Evolutionary conservation across 2,113 vertebrate genomes (phyloP).

Genomic region (Lepus timidus): DNA sequence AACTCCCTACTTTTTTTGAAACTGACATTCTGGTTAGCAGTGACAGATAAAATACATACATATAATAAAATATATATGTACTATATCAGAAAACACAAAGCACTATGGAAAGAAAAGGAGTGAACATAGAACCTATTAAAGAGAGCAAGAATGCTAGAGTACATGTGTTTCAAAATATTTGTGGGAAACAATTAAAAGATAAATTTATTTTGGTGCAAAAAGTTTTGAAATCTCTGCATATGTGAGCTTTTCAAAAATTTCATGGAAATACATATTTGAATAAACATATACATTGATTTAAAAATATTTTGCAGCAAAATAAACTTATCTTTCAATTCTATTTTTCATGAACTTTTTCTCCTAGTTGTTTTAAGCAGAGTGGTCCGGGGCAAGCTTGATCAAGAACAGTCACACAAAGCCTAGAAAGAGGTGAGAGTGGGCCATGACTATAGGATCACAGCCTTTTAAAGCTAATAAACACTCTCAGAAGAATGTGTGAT

Average conservation of each 20-base stretch:
- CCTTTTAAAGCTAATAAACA: not conserved
- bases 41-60: not conserved
- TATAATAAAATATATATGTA: not conserved
- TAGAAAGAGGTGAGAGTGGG: not conserved
- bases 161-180: too few relatives aligned
- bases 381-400: not conserved
- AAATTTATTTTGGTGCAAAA: too few relatives aligned
- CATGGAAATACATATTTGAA: too few relatives aligned
- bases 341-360: too few relatives aligned
- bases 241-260: too few relatives aligned
- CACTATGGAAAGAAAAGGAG: not conserved
- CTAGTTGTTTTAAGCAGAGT: not conserved
- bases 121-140: not conserved
- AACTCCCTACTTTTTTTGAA: not conserved
- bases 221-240: too few relatives aligned
- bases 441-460: too few relatives aligned
- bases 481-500: not conserved
- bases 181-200: too few relatives aligned
- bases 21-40: not conserved
- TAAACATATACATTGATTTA: too few relatives aligned
- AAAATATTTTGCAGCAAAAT: too few relatives aligned
- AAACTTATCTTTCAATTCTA: too few relatives aligned
- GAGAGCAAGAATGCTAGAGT: not conserved
- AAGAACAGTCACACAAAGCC: not conserved
- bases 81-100: not conserved